These are phyloP conservation scores for Microtus ochrogaster DNA, from an alignment of 2,113 vertebrate genomes.

Conservation along the genomic window DNA sequence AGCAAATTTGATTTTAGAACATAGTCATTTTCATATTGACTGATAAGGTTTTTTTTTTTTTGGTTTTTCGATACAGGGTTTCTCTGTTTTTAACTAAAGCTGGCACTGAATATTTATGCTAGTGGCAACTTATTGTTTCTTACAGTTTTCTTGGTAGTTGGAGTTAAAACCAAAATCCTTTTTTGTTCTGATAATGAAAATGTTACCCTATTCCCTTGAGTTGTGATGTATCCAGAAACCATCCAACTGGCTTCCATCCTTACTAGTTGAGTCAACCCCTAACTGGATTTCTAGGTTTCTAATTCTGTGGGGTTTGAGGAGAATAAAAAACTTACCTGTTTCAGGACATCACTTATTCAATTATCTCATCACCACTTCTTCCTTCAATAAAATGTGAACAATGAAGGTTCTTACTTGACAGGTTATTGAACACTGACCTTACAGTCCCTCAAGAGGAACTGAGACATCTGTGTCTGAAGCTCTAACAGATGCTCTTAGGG, in stretches of 20 bases:
- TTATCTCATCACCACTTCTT: neutral
- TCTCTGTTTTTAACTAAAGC: neutral
- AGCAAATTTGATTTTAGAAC: slow-evolving; percentile 13
- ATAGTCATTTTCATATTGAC: neutral
- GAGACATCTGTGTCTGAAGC: neutral
- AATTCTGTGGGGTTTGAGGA: neutral
- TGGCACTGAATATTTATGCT: neutral
- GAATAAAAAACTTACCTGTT: neutral
- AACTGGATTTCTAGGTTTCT: slow-evolving; percentile 25
- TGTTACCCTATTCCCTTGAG: neutral
- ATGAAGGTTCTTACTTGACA: neutral
- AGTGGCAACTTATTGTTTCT: neutral
- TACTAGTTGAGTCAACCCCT: neutral
- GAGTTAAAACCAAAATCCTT: neutral
- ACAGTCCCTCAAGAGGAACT: neutral
- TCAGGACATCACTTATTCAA: neutral
- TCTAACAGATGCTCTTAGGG: neutral
- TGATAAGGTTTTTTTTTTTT: too few species aligned
- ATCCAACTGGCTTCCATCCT: neutral
- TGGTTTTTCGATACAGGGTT: too few species aligned
- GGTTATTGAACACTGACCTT: neutral
- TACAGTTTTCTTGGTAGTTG: neutral
- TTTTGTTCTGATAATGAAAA: slow-evolving; percentile 7
- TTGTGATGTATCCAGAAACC: slow-evolving; percentile 29
- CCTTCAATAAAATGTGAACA: neutral